Conservation (phyloP, 2,113 vertebrate species). For the Grantiella picta region DNA sequence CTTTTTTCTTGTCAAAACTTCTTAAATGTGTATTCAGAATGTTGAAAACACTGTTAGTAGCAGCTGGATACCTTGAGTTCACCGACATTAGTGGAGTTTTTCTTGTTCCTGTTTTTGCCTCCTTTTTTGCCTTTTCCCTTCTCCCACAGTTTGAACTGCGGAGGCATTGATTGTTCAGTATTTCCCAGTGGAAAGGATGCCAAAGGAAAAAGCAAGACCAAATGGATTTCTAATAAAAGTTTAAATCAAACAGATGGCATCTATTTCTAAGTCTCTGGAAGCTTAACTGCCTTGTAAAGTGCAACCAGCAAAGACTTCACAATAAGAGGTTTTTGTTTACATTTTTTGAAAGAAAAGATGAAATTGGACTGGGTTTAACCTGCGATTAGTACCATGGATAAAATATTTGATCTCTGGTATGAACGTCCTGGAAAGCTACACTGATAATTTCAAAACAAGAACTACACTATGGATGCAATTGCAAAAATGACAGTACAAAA, state of each 20-base stretch:
- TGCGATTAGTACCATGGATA: constrained; percentile 8
- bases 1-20: constrained; percentile 37
- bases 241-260: constrained; percentile 31
- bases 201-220: constrained; percentile 40
- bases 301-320: neutral
- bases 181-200: constrained; percentile 33
- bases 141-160: constrained; percentile 40
- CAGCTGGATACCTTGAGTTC: constrained; percentile 16
- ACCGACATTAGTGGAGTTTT: neutral
- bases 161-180: constrained; percentile 38
- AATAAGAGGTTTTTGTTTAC: neutral
- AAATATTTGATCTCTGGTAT: constrained; percentile 20
- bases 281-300: constrained; percentile 41
- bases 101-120: constrained; percentile 44
- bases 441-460: constrained; percentile 14
- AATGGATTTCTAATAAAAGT: constrained; percentile 50
- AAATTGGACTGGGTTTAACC: constrained; percentile 34
- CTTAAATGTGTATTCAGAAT: constrained; percentile 10
- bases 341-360: constrained; percentile 32
- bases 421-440: constrained; percentile 25
- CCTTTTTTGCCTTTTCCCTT: constrained; percentile 54
- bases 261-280: constrained; percentile 21
- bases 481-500: constrained; percentile 16
- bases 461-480: constrained; percentile 14
- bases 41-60: constrained; percentile 6